Evolutionary conservation across 2,797 vertebrate genomes (phyloP).

Genomic region (Denticeps clupeoides): DNA sequence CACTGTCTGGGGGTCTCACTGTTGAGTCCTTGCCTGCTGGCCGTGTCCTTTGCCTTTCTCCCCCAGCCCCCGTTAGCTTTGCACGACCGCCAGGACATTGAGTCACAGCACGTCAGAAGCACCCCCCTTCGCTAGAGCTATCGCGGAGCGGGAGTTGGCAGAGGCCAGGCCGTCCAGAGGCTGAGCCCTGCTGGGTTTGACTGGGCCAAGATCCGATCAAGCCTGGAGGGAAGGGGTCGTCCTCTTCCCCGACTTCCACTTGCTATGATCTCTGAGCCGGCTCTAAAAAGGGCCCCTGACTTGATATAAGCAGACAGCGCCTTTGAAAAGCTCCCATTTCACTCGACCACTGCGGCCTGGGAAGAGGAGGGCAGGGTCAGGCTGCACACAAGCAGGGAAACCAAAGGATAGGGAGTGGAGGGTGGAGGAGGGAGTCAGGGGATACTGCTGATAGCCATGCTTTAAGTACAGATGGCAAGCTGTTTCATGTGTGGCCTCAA

Average conservation of each 20-base stretch:
- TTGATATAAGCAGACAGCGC: conserved; percentile 65
- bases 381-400: conserved; percentile 53
- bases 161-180: conserved; percentile 63
- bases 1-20: conserved; percentile 57
- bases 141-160: conserved; percentile 60
- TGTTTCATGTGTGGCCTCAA: conserved; percentile 66
- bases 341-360: conserved; percentile 62
- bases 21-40: conserved; percentile 53
- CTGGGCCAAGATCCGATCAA: conserved; percentile 69
- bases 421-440: conserved; percentile 14
- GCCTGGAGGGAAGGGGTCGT: conserved; percentile 64
- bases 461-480: conserved; percentile 64
- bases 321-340: conserved; percentile 64
- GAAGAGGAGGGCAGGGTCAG: conserved; percentile 61
- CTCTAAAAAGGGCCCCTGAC: conserved; percentile 63
- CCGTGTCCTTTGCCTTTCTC: conserved; percentile 57
- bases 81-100: conserved; percentile 57
- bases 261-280: conserved; percentile 66
- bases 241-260: conserved; percentile 61
- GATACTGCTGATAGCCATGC: conserved; percentile 55
- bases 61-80: conserved; percentile 57
- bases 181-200: conserved; percentile 56
- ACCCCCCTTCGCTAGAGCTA: conserved; percentile 63
- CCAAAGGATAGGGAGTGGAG: conserved; percentile 18
- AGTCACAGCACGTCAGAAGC: not conserved